Base-by-base conservation (phyloP, 2,113 vertebrate genomes). In the Varanus komodoensis region DNA sequence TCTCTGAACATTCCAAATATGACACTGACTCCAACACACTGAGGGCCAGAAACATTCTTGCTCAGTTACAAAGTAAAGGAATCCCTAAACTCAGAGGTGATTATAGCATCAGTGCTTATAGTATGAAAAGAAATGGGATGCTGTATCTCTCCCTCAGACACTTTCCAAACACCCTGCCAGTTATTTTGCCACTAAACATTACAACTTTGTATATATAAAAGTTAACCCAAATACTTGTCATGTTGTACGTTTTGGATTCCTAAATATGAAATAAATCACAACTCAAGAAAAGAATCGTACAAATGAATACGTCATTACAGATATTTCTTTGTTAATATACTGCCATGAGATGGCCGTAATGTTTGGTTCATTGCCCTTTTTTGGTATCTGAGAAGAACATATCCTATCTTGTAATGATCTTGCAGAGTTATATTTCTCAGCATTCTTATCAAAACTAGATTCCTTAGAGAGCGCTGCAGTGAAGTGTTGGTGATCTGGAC, bases 381-480 rank as follows among this genome's bases (percentile, higher is more conserved):
- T 92, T 92, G 91, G 92, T 89, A 87, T 93, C 86, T 90, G 54
- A 77, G 91, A 89, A 88, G 94, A 94, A 93, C 38, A 93, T 86
- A 81, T 68, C 88, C 88, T 92, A 74, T 93, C 89, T 93, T 1
- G 0, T 89, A 89, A 93, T 85, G 71, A 48, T 95, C 88, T 90
- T 89, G 84, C 75, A 90, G 54, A 87, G 89, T 34, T 91, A 91
- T 92, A 91, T 92, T 94, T 95, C 92, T 93, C 87, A 95, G 88
- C 95, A 94, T 89, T 93, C 89, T 92, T 93, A 86, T 90, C 92
- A 95, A 79, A 71, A 92, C 57, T 81, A 92, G 87, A 87, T 93
- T 89, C 86, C 54, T 91, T 92, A 19, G 38, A 79, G 0, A 88
- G 87, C 79, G 91, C 61, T 54, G 89, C 27, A 91, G 82, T 50